These are phyloP conservation scores for Vulpes vulpes DNA, from an alignment of 2,113 vertebrate species.

Conservation along the genomic window DNA sequence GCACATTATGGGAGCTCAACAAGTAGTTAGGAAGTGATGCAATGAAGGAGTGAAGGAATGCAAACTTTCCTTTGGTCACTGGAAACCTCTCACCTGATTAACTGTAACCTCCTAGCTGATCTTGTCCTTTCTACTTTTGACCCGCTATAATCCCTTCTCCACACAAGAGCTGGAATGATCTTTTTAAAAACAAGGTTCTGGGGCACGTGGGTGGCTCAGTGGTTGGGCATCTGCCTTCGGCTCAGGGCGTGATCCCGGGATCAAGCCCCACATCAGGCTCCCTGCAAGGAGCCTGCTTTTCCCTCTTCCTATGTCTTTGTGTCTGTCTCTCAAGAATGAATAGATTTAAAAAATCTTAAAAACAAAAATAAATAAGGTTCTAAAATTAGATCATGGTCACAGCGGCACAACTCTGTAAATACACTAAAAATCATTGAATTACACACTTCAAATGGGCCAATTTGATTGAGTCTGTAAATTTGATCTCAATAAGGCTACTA, in stretches of 20 bases:
- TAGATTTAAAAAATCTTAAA: no score
- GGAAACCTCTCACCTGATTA: not conserved
- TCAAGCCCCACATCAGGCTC: no score
- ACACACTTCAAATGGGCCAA: not conserved
- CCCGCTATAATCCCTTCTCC: not conserved
- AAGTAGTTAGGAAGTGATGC: not conserved
- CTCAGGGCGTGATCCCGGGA: no score
- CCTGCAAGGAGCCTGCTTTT: no score
- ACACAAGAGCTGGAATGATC: not conserved
- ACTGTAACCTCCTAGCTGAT: not conserved
- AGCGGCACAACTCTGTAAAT: not conserved
- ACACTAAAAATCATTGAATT: not conserved
- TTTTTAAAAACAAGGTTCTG: not conserved
- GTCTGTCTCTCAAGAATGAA: no score
- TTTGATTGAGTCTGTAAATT: not conserved
- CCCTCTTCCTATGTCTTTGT: no score
- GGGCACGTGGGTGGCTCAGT: no score
- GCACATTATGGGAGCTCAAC: not conserved
- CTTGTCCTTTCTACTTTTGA: not conserved
- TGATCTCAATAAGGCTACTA: not conserved
- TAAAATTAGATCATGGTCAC: not conserved
- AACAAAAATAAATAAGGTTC: not conserved
- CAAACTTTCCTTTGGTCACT: not conserved
- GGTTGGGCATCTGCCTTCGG: no score
- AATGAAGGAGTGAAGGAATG: not conserved